Evolutionary conservation across 2,113 vertebrate genomes (phyloP), one percentile per base, ranked within the genome.

Genomic region (Cyanistes caeruleus): DNA sequence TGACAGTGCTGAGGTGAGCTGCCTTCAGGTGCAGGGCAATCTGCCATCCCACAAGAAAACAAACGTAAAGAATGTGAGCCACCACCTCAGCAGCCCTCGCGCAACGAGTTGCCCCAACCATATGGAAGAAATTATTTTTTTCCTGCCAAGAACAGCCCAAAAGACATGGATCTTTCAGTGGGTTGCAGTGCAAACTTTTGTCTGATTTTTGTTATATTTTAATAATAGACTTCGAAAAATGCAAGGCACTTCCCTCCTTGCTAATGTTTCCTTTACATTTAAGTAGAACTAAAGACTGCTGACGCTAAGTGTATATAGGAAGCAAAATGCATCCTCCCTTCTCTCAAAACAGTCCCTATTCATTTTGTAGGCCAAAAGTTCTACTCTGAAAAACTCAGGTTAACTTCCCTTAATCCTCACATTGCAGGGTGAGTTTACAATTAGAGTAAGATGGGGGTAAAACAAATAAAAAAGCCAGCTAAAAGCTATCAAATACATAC

Each of bases 231-330:
- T 90, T 92, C 11, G 60, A 92, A 93, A 92, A 90, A 70, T 84
- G 86, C 77, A 92, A 72, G 44, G 92, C 97, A 93, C 89, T 94
- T 96, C 65, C 87, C 69, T 87, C 72, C 58, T 78, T 41, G 48
- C 55, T 63, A 63, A 28, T 3, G 5, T 95, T 91, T 89, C 82
- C 69, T 76, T 86, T 94, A 83, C 65, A 80, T 84, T 95, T 83
- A 90, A 96, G 62, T 60, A 53, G 82, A 96, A 74, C 23, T 86
- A 77, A 80, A 97, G 95, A 84, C 33, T 88, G 85, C 89, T 94
- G 92, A 75, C 56, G 5, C 48, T 75, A 63, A 84, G 33, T 68
- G 41, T 79, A 35, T 39, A 30, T 51, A 70, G 39, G 74, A 89
- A 90, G 46, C 11, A 84, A 95, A 94, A 67, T 21, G 63, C 1